A percentile compares a stretch with the other conserved stretches of the same genome.
Evolutionary conservation across 2,888 invertebrate genomes (phyloP).

Genomic region (Dyspetes luteomarginatus): DNA sequence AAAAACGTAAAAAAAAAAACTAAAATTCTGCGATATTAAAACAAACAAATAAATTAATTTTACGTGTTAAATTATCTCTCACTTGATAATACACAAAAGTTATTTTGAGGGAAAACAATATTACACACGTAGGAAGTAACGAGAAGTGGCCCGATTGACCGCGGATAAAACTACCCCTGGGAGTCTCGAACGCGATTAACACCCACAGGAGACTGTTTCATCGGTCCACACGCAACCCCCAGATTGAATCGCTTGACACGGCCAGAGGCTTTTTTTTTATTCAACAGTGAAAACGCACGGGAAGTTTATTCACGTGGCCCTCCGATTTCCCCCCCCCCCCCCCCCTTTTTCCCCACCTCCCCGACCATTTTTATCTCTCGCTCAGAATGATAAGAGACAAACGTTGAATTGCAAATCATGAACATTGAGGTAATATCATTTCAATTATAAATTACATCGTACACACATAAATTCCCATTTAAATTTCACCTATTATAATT

Average conservation of each 20-base stretch:
- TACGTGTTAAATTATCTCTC: background rate
- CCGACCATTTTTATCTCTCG: background rate
- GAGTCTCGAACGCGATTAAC: background rate
- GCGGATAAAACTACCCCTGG: background rate
- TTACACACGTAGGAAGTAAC: background rate
- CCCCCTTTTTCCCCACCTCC: background rate
- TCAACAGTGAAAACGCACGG: background rate
- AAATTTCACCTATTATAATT: background rate
- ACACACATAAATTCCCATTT: background rate
- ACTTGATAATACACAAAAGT: background rate
- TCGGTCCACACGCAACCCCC: background rate
- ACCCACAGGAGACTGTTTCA: background rate
- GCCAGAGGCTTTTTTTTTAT: background rate
- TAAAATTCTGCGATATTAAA: background rate
- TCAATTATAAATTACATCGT: background rate
- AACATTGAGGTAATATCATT: background rate
- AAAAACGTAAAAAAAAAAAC: no score
- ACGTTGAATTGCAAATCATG: constrained; percentile 17
- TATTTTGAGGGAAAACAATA: background rate
- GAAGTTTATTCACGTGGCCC: background rate
- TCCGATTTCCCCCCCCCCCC: background rate
- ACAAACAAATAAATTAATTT: background rate
- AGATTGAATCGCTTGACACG: background rate
- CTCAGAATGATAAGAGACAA: background rate
- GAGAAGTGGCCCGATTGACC: background rate